Evolutionary conservation across 2,888 invertebrate genomes (phyloP).

Genomic region (Luperina nickerlii): DNA sequence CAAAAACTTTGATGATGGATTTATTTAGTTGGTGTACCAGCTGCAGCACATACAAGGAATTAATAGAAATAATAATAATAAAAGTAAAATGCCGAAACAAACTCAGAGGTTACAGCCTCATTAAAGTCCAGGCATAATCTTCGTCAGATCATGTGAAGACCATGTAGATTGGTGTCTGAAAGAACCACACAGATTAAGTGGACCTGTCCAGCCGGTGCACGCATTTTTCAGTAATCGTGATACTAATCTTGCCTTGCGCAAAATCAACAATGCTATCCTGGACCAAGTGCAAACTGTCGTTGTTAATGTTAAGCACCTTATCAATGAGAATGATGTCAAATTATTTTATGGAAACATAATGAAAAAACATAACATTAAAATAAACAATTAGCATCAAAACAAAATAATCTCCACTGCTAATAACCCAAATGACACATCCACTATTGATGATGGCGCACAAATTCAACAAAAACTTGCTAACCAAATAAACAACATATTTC

Average conservation of each 20-base stretch:
- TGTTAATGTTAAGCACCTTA: not conserved
- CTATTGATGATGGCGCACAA: slow-evolving; percentile 6
- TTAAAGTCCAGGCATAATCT: not conserved
- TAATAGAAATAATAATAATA: not conserved
- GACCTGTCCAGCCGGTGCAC: not conserved
- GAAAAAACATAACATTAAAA: not conserved
- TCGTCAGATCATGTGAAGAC: not conserved
- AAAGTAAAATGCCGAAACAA: not conserved
- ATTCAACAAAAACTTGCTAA: slow-evolving; percentile 11
- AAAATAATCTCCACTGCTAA: not conserved
- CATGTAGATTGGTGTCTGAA: not conserved
- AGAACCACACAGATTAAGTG: not conserved
- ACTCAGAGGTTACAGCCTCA: not conserved
- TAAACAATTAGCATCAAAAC: not conserved
- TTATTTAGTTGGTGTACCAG: not conserved
- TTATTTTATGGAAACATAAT: not conserved
- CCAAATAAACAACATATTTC: slow-evolving; percentile 36
- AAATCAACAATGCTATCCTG: not conserved
- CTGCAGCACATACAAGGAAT: not conserved
- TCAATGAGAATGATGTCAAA: not conserved
- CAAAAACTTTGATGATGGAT: too few relatives aligned
- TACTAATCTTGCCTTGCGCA: not conserved
- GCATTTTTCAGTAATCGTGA: not conserved
- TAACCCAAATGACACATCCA: not conserved
- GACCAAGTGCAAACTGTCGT: not conserved